These are phyloP conservation scores for Cotesia chilonis DNA, from an alignment of 1,140 invertebrate genomes.

Conservation along the genomic window DNA sequence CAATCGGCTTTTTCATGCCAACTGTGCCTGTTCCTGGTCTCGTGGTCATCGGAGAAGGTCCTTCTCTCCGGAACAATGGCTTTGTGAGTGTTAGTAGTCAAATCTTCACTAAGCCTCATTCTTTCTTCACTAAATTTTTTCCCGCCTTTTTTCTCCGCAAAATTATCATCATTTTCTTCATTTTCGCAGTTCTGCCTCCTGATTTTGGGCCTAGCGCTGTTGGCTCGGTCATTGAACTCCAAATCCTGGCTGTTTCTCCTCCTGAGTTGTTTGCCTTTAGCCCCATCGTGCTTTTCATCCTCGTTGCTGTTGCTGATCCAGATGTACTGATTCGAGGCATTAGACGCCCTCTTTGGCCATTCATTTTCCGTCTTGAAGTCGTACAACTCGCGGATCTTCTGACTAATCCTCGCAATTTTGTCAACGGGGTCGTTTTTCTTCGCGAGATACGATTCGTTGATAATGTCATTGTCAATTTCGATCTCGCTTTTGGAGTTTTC, in stretches of 20 bases:
- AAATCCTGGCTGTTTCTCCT: conserved; percentile 50
- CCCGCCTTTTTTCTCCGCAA: conserved; percentile 35
- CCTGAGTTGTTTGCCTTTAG: background rate
- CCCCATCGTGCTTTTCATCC: conserved; percentile 28
- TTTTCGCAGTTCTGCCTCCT: conserved; percentile 7
- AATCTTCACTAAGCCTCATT: conserved; percentile 49
- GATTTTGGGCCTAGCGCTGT: background rate
- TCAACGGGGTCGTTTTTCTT: conserved; percentile 35
- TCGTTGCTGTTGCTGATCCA: conserved; percentile 55
- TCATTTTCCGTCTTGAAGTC: conserved; percentile 56
- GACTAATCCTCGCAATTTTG: conserved; percentile 40
- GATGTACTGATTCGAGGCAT: conserved; percentile 29
- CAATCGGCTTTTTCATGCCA: background rate
- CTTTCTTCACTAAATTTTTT: conserved; percentile 44
- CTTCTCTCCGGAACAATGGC: conserved; percentile 42
- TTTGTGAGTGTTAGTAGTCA: conserved; percentile 14
- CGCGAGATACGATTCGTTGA: background rate
- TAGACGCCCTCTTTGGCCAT: conserved; percentile 45
- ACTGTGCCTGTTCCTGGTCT: conserved; percentile 22
- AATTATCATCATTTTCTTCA: conserved; percentile 29
- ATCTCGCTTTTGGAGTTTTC: conserved; percentile 11
- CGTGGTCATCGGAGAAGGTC: conserved; percentile 52
- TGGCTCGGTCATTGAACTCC: conserved; percentile 48
- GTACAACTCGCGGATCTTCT: conserved; percentile 54
- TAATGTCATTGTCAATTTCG: conserved; percentile 10